Evolutionary conservation across 2,797 vertebrate genomes (phyloP).

Genomic region (Naso thynnoides): DNA sequence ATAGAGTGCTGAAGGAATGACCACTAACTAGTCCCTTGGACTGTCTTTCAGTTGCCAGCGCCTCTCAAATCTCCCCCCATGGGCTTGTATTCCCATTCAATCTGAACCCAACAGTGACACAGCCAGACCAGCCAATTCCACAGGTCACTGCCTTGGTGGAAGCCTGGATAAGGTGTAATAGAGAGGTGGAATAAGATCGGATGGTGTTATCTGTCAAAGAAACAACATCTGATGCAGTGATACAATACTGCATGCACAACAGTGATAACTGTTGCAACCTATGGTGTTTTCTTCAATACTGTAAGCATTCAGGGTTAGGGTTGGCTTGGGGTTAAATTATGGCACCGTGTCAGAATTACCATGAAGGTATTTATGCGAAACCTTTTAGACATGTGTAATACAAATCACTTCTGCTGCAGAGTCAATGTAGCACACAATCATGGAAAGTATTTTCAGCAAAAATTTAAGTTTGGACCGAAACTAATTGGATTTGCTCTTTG

Average conservation of each 20-base stretch:
- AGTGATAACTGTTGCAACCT: neutral
- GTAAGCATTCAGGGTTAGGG: neutral
- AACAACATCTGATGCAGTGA: conserved; percentile 19
- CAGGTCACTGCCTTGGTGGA: conserved; percentile 59
- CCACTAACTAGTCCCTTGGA: neutral
- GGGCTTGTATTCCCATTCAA: conserved; percentile 36
- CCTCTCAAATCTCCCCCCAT: conserved; percentile 30
- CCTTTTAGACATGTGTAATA: neutral
- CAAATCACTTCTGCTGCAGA: conserved; percentile 14
- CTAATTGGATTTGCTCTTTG: conserved; percentile 32
- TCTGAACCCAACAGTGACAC: conserved; percentile 17
- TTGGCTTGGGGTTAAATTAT: neutral
- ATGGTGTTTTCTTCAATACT: neutral
- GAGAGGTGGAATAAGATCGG: conserved; percentile 32
- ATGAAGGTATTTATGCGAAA: conserved; percentile 7
- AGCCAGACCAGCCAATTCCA: conserved; percentile 51
- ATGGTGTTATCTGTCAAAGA: conserved; percentile 48
- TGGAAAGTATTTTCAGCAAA: conserved; percentile 23
- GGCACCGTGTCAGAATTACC: neutral
- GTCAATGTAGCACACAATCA: conserved; percentile 17
- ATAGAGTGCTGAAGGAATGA: conserved; percentile 16
- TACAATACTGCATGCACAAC: neutral
- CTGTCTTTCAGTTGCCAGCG: conserved; percentile 10
- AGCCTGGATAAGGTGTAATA: conserved; percentile 43
- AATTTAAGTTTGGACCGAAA: neutral